These are phyloP conservation scores for Pachydiplax longipennis DNA, from an alignment of 2,888 invertebrate species.

Conservation along the genomic window DNA sequence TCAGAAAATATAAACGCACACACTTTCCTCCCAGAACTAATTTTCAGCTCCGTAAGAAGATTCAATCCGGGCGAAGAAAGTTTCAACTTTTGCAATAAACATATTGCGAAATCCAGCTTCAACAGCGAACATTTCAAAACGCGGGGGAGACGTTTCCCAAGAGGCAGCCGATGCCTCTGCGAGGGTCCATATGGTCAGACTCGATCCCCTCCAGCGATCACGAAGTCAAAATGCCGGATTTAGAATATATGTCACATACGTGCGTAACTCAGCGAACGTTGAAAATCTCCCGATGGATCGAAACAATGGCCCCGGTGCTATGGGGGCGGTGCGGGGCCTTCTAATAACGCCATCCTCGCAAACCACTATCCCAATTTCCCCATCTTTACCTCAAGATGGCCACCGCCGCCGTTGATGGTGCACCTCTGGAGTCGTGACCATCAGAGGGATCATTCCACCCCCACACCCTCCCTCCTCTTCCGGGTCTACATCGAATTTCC, in stretches of 20 bases:
- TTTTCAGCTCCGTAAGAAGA: too few relatives aligned
- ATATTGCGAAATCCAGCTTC: too few relatives aligned
- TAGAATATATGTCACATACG: neutral
- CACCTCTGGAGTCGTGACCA: neutral
- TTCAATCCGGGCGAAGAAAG: too few relatives aligned
- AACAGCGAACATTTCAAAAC: too few relatives aligned
- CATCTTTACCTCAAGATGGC: neutral
- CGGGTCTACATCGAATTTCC: neutral
- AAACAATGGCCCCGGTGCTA: neutral
- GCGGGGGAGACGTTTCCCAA: too few relatives aligned
- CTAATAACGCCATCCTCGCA: neutral
- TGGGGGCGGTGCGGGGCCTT: neutral
- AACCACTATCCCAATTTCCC: neutral
- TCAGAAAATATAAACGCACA: too few relatives aligned
- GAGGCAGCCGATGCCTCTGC: too few relatives aligned
- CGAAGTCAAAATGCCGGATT: neutral
- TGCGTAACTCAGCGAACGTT: neutral
- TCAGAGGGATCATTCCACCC: neutral
- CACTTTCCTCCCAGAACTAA: too few relatives aligned
- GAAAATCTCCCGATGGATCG: neutral
- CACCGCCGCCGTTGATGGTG: neutral
- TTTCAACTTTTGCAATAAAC: too few relatives aligned
- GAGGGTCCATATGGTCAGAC: neutral
- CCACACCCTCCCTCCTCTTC: neutral
- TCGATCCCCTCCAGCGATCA: neutral